phyloP scores from a whole-genome alignment of 2,888 invertebrate genomes.

The Buathra laborator region DNA sequence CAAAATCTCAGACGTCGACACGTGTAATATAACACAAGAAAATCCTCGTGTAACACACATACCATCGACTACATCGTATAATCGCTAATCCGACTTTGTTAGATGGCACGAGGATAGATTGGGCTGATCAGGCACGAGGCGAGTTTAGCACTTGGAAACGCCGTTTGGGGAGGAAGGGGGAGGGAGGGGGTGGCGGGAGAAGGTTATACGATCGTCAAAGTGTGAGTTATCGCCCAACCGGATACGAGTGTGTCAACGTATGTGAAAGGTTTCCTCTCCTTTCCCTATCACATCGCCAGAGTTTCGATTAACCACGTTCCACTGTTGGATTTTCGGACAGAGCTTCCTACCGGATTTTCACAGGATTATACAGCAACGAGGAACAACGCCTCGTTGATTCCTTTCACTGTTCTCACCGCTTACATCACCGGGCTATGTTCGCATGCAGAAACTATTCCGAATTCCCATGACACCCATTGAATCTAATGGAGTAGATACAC shows the following conservation, averaged over 20 bases:
- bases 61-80: slow-evolving; percentile 27
- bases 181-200: not conserved
- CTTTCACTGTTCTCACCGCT: slow-evolving; percentile 56
- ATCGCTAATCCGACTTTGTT: slow-evolving; percentile 56
- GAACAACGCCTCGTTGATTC: slow-evolving; percentile 62
- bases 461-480: slow-evolving; percentile 2
- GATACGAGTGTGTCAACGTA: slow-evolving; percentile 5
- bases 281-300: slow-evolving; percentile 1
- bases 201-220: slow-evolving; percentile 19
- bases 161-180: not conserved
- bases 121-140: slow-evolving; percentile 20
- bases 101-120: slow-evolving; percentile 43
- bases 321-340: not conserved
- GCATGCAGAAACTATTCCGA: slow-evolving; percentile 39
- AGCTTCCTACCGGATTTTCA: slow-evolving; percentile 66
- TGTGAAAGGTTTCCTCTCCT: not conserved
- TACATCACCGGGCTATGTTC: slow-evolving; percentile 23
- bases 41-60: slow-evolving; percentile 18
- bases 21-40: slow-evolving; percentile 30
- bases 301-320: slow-evolving; percentile 49
- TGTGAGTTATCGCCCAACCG: slow-evolving; percentile 10
- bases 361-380: slow-evolving; percentile 68
- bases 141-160: slow-evolving; percentile 16
- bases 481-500: not conserved
- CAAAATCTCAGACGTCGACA: slow-evolving; percentile 28